Evolutionary conservation across 2,113 vertebrate genomes (phyloP).

Genomic region (Actenoides lindsayi): DNA sequence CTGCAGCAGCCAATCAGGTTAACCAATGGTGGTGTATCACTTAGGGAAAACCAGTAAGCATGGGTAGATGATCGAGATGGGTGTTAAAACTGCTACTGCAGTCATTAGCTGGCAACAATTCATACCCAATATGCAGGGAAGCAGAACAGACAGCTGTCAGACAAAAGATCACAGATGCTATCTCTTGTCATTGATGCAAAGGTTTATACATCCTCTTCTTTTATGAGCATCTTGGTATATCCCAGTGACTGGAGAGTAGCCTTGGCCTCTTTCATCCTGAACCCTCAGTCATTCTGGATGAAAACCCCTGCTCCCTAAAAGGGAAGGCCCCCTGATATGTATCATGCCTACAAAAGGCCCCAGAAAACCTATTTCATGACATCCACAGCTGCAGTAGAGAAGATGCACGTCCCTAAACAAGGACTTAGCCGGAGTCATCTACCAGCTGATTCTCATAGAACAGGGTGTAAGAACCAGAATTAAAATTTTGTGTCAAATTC

Average conservation of each 20-base stretch:
- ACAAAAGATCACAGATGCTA: not conserved
- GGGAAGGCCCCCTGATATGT: not conserved
- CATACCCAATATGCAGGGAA: not conserved
- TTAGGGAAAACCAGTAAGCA: not conserved
- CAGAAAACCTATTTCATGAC: not conserved
- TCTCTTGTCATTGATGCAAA: not conserved
- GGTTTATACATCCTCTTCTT: fast-evolving
- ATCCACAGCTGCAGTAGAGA: not conserved
- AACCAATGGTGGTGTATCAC: not conserved
- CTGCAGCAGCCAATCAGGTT: not conserved
- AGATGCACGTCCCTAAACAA: not conserved
- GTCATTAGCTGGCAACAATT: not conserved
- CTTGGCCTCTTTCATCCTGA: not conserved
- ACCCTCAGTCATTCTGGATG: not conserved
- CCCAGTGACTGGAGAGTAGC: not conserved
- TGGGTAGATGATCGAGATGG: not conserved
- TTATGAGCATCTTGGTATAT: not conserved
- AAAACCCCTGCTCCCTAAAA: not conserved
- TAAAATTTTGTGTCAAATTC: not conserved
- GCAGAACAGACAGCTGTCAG: not conserved
- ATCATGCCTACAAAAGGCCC: not conserved
- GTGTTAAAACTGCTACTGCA: not conserved
- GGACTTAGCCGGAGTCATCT: not conserved
- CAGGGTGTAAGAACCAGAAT: not conserved
- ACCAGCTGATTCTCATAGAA: not conserved